These are phyloP conservation scores for Acrossocheilus wenchowensis DNA, from an alignment of 2,797 vertebrate species.

Conservation along the genomic window DNA sequence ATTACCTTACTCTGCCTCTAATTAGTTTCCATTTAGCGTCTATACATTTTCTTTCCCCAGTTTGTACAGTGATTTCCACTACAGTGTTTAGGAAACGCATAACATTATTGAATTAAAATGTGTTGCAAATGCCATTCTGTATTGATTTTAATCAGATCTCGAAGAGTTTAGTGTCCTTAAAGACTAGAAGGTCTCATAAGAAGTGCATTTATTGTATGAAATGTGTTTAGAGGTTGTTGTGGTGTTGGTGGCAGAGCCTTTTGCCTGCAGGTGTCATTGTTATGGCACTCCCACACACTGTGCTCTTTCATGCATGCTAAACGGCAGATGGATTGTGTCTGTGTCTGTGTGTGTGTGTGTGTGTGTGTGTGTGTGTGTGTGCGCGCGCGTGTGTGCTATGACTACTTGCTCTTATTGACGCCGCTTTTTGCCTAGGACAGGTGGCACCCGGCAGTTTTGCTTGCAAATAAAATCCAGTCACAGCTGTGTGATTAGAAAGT, in stretches of 20 bases:
- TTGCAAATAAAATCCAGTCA: constrained; percentile 35
- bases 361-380: not conserved
- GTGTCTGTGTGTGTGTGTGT: not conserved
- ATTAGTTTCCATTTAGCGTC: not conserved
- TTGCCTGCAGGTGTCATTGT: constrained; percentile 55
- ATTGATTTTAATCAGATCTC: not conserved
- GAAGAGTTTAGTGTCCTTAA: not conserved
- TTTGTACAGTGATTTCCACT: not conserved
- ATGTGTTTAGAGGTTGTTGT: constrained; percentile 12
- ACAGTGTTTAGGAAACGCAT: not conserved
- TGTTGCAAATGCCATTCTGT: too few species aligned
- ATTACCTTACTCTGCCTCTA: not conserved
- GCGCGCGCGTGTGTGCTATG: not conserved
- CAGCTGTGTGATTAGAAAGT: constrained; percentile 33
- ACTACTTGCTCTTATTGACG: constrained; percentile 44
- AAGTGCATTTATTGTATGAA: constrained; percentile 1
- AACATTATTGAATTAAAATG: not conserved
- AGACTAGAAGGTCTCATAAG: not conserved
- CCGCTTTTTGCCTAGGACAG: constrained; percentile 26
- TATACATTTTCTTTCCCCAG: not conserved
- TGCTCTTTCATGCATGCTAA: constrained; percentile 50
- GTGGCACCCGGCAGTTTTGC: constrained; percentile 40
- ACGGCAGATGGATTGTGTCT: constrained; percentile 46
- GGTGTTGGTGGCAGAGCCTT: constrained; percentile 22
- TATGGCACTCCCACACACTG: constrained; percentile 41